phyloP scores from a whole-genome alignment of 2,797 vertebrate genomes.

The Eulemur mongoz region DNA sequence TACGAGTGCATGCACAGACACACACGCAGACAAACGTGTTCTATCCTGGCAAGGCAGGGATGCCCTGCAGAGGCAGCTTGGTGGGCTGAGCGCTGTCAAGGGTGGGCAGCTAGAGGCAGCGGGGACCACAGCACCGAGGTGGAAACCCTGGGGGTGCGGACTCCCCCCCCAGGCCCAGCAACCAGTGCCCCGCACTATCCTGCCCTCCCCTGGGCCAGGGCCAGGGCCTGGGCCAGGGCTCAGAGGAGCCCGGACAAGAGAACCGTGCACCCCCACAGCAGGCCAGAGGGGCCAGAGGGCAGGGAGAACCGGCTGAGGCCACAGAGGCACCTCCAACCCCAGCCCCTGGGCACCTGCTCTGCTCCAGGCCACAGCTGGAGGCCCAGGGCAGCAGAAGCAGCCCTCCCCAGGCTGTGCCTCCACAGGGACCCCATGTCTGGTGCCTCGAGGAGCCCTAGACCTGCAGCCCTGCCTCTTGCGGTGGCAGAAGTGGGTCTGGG shows the following conservation, averaged over 20 bases:
- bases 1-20: neutral
- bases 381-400: too few relatives aligned
- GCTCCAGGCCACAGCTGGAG: neutral
- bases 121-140: fast-evolving
- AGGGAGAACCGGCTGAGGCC: neutral
- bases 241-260: neutral
- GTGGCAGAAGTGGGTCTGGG: neutral
- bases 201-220: neutral
- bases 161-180: fast-evolving
- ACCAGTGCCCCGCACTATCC: fast-evolving
- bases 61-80: neutral
- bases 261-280: too few relatives aligned
- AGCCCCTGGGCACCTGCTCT: neutral
- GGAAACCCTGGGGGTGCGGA: neutral
- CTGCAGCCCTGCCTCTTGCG: neutral
- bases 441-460: neutral
- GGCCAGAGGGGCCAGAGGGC: fast-evolving
- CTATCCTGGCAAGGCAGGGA: neutral
- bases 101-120: too few relatives aligned
- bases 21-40: neutral
- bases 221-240: too few relatives aligned
- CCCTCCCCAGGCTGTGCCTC: neutral
- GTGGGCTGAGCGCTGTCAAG: neutral
- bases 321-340: neutral
- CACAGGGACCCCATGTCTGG: fast-evolving